Conservation (phyloP, 2,113 vertebrate species). For the Oncorhynchus clarkii region DNA sequence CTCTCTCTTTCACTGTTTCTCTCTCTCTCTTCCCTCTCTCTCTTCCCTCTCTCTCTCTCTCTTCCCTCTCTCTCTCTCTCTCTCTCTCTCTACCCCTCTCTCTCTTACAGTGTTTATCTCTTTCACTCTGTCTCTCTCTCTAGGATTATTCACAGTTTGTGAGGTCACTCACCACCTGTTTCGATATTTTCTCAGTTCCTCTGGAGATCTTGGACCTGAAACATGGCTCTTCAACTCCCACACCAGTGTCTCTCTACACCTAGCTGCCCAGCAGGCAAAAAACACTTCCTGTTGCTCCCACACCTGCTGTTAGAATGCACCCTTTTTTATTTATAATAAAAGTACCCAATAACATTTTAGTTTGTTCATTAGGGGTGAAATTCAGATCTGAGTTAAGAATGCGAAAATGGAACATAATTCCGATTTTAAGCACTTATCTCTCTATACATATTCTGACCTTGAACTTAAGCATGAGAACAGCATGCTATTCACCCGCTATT, state of each 20-base stretch:
- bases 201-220: conserved; percentile 24
- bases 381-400: no score
- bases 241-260: background rate
- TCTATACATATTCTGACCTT: no score
- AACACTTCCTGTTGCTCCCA: conserved; percentile 25
- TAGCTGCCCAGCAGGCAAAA: conserved; percentile 22
- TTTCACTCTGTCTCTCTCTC: background rate
- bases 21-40: background rate
- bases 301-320: background rate
- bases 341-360: background rate
- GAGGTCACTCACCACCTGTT: conserved; percentile 35
- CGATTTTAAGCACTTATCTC: no score
- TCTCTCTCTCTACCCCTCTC: background rate
- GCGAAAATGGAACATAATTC: no score
- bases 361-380: background rate
- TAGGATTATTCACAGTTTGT: conserved; percentile 30
- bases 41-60: no score
- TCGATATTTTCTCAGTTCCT: conserved; percentile 15
- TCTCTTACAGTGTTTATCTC: background rate
- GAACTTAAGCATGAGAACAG: no score
- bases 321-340: background rate
- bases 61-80: background rate
- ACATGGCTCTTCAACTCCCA: conserved; percentile 3
- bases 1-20: background rate
- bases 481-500: no score